Percentiles rank a stretch among this genome's conserved stretches.
These are phyloP conservation scores for Calliopum simillimum DNA, from an alignment of 2,888 invertebrate genomes.

Conservation along the genomic window DNA sequence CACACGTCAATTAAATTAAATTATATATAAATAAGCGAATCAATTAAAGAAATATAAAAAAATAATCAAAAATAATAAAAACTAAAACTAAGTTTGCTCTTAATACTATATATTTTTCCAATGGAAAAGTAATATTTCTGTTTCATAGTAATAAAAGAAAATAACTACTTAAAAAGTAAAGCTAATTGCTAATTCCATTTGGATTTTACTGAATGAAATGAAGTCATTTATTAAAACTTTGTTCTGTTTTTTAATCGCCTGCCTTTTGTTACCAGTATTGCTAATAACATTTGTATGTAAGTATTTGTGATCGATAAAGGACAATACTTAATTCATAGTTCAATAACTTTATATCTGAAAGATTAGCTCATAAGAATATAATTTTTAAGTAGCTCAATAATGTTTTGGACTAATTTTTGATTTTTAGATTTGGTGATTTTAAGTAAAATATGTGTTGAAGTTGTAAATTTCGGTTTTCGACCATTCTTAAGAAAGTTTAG, in stretches of 20 bases:
- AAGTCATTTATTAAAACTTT: slow-evolving; percentile 61
- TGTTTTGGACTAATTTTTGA: no score
- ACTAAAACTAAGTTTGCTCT: no score
- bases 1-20: not conserved
- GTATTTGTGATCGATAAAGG: slow-evolving; percentile 45
- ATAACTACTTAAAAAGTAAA: slow-evolving; percentile 1
- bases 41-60: slow-evolving; percentile 4
- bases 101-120: not conserved
- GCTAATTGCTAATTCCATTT: not conserved
- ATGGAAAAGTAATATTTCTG: slow-evolving; percentile 46
- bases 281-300: slow-evolving; percentile 63
- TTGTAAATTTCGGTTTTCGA: no score
- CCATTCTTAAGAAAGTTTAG: no score
- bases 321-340: no score
- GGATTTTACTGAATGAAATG: slow-evolving; percentile 52
- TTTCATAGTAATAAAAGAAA: not conserved
- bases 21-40: not conserved
- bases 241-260: slow-evolving; percentile 59
- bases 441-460: no score
- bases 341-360: no score
- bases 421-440: no score
- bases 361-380: no score
- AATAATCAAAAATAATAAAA: slow-evolving; percentile 19
- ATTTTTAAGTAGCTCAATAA: no score
- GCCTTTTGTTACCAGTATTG: slow-evolving; percentile 59